Base-by-base conservation (phyloP, 1,140 invertebrate species). In the Amyelois transitella region DNA sequence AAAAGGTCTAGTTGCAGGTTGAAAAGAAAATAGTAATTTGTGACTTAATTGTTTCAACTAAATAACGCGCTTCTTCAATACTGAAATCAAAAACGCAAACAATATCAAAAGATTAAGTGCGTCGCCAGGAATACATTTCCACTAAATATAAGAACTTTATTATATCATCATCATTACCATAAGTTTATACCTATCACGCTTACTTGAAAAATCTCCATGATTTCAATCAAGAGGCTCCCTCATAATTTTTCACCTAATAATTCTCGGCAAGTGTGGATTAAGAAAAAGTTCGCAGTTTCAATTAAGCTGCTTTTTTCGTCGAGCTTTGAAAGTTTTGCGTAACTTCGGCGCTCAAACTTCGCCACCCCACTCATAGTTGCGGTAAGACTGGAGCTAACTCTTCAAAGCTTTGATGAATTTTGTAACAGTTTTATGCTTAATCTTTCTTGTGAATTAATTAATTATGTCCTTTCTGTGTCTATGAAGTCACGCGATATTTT, bases 241-340 rank as follows among this genome's bases (percentile, higher is more conserved):
- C n/a, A 45, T 45, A 57, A 52, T 57, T 57, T n/a, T 47, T 43
- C 49, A 51, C 38, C 10, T 57, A 12, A 57, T 51, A 57, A 25
- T 32, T 47, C 38, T 25, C 19, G n/a, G 25, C 18, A 45, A 57
- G 25, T 14, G 43, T 52, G 51, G 55, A 57, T 52, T 52, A 57
- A 52, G 45, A 53, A 21, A 58, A 59, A 62, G 54, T 60, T 60
- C 55, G 43, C 52, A 62, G 44, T 62, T 66, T 66, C 56, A 58
- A 61, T 60, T 66, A 59, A 66, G 49, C 45, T 28, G 38, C 53
- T 59, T 64, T 64, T 66, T 64, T 53, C 55, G 38, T 57, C 53
- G 43, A 49, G 43, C 53, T 57, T 65, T 58, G 53, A 61, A 65
- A 61, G 61, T 65, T 63, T 53, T 18, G 28, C 50, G 38, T 28